Base-by-base conservation (phyloP, 2,113 vertebrate species). In the Lagopus leucura region DNA sequence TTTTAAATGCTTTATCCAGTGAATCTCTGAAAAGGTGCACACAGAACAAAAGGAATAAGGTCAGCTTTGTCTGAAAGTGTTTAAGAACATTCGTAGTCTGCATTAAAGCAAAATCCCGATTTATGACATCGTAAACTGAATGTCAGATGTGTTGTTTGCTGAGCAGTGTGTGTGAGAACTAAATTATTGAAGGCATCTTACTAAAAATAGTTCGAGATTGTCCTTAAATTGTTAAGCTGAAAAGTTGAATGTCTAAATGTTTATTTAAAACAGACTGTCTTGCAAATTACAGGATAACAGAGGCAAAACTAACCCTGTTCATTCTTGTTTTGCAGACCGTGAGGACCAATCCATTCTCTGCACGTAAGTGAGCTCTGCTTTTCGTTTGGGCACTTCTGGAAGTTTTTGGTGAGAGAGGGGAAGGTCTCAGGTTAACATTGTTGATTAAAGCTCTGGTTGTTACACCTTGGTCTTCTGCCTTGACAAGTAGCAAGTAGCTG, bases 321-420 rank as follows among this genome's bases (percentile, higher is more conserved):
- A 14, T 95, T 92, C 92, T 93, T 97, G 82, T 92, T 97, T 97
- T 97, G 78, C 98, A 99, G 99, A 99, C 98, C 99, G 99, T 97
- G 99, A 99, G 97, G 99, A 99, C 97, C 99, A 99, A 96, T 99
- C 99, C 24, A 99, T 99, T 97, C 99, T 99, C 97, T 99, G 99
- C 99, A 99, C 99, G 99, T 99, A 97, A 99, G 99, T 99, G 92
- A 89, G 65, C n/a, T 5, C 18, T 89, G 30, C 30, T 48, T 78
- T 21, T 82, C 25, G 11, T 36, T 10, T 63, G 52, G 32, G 47
- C 38, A 4, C 15, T 89, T 95, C 24, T 45, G 43, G 82, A 60
- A 21, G 15, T 30, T 27, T 57, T 1, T 28, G 0, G 40, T 42
- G 24, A n/a, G 54, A 47, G 34, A 50, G 47, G 55, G 45, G 34